Evolutionary conservation across 2,797 vertebrate genomes (phyloP).

Genomic region (Melanogrammus aeglefinus): DNA sequence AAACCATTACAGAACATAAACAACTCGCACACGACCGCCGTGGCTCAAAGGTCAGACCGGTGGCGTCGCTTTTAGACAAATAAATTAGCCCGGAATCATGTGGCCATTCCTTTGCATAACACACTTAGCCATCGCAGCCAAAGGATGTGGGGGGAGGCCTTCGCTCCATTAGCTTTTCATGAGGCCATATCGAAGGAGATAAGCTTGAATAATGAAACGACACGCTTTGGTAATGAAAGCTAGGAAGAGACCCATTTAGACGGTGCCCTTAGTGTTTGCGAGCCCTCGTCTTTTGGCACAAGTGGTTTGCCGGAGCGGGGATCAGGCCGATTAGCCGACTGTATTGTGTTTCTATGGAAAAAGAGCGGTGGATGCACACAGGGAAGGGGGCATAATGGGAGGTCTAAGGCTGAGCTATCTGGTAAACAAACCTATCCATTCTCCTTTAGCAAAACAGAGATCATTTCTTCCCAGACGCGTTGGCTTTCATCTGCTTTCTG

Average conservation of each 20-base stretch:
- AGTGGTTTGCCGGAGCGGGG: slow-evolving; percentile 28
- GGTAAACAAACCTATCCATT: slow-evolving; percentile 22
- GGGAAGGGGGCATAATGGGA: slow-evolving; percentile 8
- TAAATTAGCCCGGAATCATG: neutral
- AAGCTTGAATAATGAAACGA: slow-evolving; percentile 26
- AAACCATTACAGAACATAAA: slow-evolving; percentile 45
- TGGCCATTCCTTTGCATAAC: neutral
- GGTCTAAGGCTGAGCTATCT: slow-evolving; percentile 10
- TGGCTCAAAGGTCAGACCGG: slow-evolving; percentile 36
- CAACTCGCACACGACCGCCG: slow-evolving; percentile 18
- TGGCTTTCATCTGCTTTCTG: slow-evolving; percentile 30
- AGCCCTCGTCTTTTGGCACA: slow-evolving; percentile 20
- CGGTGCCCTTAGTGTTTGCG: slow-evolving; percentile 16
- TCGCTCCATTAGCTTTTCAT: slow-evolving; percentile 33
- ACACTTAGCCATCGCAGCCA: neutral
- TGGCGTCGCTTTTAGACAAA: slow-evolving; percentile 24
- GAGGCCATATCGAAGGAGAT: slow-evolving; percentile 5
- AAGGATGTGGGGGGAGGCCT: slow-evolving; percentile 12
- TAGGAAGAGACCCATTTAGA: slow-evolving; percentile 27
- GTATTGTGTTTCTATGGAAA: slow-evolving; percentile 51
- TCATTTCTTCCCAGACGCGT: neutral
- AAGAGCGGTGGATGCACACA: slow-evolving; percentile 16
- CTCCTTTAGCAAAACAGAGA: slow-evolving; percentile 16
- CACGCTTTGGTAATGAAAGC: slow-evolving; percentile 2
- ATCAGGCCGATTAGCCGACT: slow-evolving; percentile 37